These are phyloP conservation scores for Masticophis lateralis DNA, from an alignment of 2,797 vertebrate genomes.

Conservation along the genomic window DNA sequence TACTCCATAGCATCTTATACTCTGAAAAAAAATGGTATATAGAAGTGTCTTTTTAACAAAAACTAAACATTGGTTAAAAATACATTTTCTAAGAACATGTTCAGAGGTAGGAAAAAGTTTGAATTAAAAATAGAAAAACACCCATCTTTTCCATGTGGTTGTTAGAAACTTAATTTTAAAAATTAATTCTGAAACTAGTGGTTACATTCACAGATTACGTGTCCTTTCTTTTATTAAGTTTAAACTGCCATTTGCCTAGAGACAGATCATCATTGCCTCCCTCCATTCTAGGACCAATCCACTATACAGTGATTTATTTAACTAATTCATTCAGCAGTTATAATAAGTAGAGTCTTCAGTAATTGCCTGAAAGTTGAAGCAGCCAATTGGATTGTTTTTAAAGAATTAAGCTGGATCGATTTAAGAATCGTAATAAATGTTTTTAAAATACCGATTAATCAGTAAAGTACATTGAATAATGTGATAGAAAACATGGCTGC, in stretches of 20 bases:
- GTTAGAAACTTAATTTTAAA: conserved; percentile 8
- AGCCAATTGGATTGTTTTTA: conserved; percentile 28
- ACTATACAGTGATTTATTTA: conserved; percentile 2
- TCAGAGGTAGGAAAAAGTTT: conserved; percentile 12
- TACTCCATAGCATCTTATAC: too few relatives aligned
- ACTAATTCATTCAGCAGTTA: conserved; percentile 26
- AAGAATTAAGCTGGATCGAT: conserved; percentile 38
- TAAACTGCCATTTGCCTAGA: neutral
- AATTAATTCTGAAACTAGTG: conserved; percentile 40
- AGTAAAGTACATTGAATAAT: conserved; percentile 68
- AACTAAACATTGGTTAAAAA: conserved; percentile 33
- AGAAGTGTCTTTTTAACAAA: rapidly evolving
- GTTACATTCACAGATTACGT: conserved; percentile 53
- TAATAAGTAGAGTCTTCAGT: conserved; percentile 12
- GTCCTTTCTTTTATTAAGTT: conserved; percentile 11
- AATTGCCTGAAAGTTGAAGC: conserved; percentile 21
- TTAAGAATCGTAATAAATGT: conserved; percentile 58
- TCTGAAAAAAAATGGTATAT: too few relatives aligned
- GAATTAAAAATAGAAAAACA: conserved; percentile 41
- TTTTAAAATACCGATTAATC: conserved; percentile 71
- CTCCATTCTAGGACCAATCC: neutral
- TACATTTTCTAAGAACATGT: conserved; percentile 5
- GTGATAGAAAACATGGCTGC: conserved; percentile 60
- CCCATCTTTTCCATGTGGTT: conserved; percentile 23
- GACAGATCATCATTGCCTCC: conserved; percentile 23